These are phyloP conservation scores for Anarrhichthys ocellatus DNA, from an alignment of 2,113 vertebrate species.

Conservation along the genomic window DNA sequence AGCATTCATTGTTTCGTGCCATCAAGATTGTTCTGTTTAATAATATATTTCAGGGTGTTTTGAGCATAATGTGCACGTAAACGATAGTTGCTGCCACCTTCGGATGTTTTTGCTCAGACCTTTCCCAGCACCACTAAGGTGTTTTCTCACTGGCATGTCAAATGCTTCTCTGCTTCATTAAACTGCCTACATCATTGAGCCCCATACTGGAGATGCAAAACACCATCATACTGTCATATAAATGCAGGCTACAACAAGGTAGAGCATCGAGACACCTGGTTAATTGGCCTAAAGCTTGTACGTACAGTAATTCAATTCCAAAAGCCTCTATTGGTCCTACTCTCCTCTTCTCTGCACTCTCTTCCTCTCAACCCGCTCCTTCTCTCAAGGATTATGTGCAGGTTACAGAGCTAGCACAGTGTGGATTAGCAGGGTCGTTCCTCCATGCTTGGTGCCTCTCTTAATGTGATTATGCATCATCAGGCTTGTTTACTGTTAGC, in stretches of 20 bases:
- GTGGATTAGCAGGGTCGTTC: constrained; percentile 88
- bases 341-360: constrained; percentile 42
- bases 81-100: background rate
- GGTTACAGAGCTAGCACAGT: constrained; percentile 85
- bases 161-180: constrained; percentile 28
- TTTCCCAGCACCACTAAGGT: background rate
- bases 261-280: constrained; percentile 65
- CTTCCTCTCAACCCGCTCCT: constrained; percentile 69
- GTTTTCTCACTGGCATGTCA: constrained; percentile 15
- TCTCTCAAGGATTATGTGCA: constrained; percentile 89
- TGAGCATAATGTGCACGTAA: background rate
- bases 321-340: constrained; percentile 77
- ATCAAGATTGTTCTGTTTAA: background rate
- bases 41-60: background rate
- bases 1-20: background rate
- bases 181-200: constrained; percentile 36
- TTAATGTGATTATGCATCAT: constrained; percentile 95
- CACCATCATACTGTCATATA: constrained; percentile 7
- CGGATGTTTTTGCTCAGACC: background rate
- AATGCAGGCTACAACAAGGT: constrained; percentile 17
- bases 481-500: constrained; percentile 92
- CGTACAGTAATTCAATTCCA: constrained; percentile 87
- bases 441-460: constrained; percentile 88
- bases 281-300: constrained; percentile 87
- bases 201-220: constrained; percentile 1